phyloP scores from a whole-genome alignment of 2,113 vertebrate species.

The Zootoca vivipara region DNA sequence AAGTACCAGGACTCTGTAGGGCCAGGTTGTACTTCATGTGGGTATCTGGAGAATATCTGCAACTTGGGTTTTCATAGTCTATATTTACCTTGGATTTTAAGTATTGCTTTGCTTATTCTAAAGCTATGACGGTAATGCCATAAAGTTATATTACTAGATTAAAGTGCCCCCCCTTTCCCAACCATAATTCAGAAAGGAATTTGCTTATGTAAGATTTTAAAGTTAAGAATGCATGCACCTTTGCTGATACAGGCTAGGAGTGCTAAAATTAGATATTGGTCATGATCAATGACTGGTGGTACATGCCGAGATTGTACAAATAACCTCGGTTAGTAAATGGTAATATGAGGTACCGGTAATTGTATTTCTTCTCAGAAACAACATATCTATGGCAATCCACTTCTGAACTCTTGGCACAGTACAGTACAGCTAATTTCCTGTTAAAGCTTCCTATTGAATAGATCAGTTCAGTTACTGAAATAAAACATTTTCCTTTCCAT shows the following conservation, averaged over 20 bases:
- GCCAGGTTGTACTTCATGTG: too few species aligned
- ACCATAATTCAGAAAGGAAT: background rate
- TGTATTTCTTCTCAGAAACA: background rate
- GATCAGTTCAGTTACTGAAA: background rate
- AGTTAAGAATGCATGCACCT: background rate
- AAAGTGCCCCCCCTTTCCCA: background rate
- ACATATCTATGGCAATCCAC: background rate
- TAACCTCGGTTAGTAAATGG: background rate
- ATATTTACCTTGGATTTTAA: constrained; percentile 6
- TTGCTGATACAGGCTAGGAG: background rate
- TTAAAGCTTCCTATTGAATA: background rate
- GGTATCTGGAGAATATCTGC: background rate
- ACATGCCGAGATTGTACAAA: background rate
- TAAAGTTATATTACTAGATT: background rate
- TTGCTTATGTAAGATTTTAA: background rate
- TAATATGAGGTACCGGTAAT: background rate
- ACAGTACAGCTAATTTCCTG: background rate
- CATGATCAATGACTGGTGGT: background rate
- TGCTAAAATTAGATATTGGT: background rate
- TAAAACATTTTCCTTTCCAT: background rate
- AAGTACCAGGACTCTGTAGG: background rate
- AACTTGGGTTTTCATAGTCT: background rate
- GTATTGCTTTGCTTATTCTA: background rate
- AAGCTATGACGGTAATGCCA: background rate
- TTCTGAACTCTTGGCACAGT: background rate